These are phyloP conservation scores for Muricea muricata DNA, from an alignment of 92 coral and sea anemone genomes.

Conservation along the genomic window DNA sequence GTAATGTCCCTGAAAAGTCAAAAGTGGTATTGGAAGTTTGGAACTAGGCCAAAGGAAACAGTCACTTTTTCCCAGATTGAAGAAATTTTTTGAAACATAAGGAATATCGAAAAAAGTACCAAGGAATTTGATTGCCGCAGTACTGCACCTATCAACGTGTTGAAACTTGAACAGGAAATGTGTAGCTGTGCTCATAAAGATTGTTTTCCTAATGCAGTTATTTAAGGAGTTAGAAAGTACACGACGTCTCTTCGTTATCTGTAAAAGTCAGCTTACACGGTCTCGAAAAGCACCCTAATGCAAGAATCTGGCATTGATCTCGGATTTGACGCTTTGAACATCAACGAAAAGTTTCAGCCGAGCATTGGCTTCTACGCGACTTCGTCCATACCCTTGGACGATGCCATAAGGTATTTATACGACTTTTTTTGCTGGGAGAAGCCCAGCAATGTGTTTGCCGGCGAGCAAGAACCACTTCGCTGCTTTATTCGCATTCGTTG, in stretches of 20 bases:
- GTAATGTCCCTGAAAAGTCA: no score
- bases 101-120: no score
- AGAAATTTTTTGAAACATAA: no score
- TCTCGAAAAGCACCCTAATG: conserved; percentile 86
- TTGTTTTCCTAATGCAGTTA: neutral
- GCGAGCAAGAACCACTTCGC: neutral
- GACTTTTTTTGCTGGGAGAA: neutral
- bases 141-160: conserved; percentile 1
- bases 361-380: conserved; percentile 75
- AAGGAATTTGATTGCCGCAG: no score
- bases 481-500: neutral
- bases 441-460: neutral
- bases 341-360: conserved; percentile 70
- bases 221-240: neutral
- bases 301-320: conserved; percentile 99
- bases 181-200: conserved; percentile 16
- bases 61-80: no score
- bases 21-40: no score
- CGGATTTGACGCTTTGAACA: conserved; percentile 91
- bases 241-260: neutral
- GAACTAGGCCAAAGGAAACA: no score
- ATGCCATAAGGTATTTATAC: conserved; percentile 63
- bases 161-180: conserved; percentile 29
- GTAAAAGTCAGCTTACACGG: neutral
- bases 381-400: conserved; percentile 79